These are phyloP conservation scores for Myotis myotis DNA, from an alignment of 2,797 vertebrate genomes.

Conservation along the genomic window DNA sequence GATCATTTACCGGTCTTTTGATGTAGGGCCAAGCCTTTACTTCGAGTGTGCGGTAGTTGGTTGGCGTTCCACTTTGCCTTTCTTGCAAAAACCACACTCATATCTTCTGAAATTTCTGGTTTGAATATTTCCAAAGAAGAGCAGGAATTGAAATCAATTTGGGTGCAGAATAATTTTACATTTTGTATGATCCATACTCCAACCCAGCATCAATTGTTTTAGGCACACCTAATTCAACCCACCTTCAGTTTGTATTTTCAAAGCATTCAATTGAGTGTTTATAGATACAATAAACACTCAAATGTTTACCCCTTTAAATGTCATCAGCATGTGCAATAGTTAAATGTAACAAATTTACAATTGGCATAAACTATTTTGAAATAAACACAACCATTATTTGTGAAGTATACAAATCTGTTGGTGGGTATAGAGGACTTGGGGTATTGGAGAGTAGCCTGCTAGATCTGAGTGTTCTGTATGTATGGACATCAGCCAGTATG, in stretches of 20 bases:
- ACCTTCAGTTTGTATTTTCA: neutral
- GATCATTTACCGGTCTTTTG: neutral
- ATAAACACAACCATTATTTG: neutral
- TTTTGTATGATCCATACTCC: neutral
- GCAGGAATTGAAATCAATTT: neutral
- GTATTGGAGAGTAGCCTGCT: neutral
- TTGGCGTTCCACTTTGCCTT: neutral
- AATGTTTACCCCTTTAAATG: neutral
- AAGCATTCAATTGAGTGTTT: neutral
- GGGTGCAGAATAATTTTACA: neutral
- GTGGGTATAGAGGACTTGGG: fast-evolving
- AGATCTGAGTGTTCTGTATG: neutral
- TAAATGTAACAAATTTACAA: neutral
- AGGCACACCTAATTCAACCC: neutral
- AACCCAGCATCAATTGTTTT: neutral
- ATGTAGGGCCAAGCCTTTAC: neutral
- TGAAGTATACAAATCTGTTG: neutral
- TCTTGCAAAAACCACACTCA: neutral
- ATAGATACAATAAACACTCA: neutral
- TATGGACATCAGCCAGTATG: neutral
- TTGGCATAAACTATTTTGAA: neutral
- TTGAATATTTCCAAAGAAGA: neutral
- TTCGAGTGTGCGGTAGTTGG: neutral
- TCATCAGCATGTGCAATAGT: neutral
- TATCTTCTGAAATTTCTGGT: neutral